phyloP scores from a whole-genome alignment of 2,797 vertebrate species.

The Acestrorhynchus altus region DNA sequence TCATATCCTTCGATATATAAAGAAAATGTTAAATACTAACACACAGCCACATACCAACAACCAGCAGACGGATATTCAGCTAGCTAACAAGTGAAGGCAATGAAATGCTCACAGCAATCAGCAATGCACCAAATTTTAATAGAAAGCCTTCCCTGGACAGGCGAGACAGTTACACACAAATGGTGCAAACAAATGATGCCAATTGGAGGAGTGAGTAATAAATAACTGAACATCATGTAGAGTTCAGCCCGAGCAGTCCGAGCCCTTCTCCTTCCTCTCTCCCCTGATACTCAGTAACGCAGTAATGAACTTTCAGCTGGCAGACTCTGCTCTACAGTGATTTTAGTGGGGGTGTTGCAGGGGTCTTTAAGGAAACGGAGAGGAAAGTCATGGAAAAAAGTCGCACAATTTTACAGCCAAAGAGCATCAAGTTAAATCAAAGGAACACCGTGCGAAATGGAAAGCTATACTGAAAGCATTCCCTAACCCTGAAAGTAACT shows the following conservation, averaged over 20 bases:
- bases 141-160: too few species aligned
- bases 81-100: too few species aligned
- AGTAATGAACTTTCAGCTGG: constrained; percentile 47
- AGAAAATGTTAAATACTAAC: too few species aligned
- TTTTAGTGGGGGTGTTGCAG: constrained; percentile 10
- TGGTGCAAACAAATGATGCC: constrained; percentile 51
- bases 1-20: too few species aligned
- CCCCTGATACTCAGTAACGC: constrained; percentile 41
- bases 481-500: constrained; percentile 13
- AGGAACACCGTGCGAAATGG: constrained; percentile 14
- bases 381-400: not conserved
- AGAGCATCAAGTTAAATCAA: constrained; percentile 23
- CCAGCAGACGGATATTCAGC: too few species aligned
- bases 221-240: constrained; percentile 50
- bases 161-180: too few species aligned
- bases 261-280: not conserved
- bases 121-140: too few species aligned
- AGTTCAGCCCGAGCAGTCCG: constrained; percentile 57
- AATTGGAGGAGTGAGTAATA: constrained; percentile 56
- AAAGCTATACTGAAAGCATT: constrained; percentile 11
- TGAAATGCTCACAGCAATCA: too few species aligned
- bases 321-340: constrained; percentile 4
- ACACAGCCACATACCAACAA: too few species aligned
- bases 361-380: constrained; percentile 10
- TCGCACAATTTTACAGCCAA: constrained; percentile 2